phyloP scores from a whole-genome alignment of 2,113 vertebrate genomes.

The Epinephelus lanceolatus region DNA sequence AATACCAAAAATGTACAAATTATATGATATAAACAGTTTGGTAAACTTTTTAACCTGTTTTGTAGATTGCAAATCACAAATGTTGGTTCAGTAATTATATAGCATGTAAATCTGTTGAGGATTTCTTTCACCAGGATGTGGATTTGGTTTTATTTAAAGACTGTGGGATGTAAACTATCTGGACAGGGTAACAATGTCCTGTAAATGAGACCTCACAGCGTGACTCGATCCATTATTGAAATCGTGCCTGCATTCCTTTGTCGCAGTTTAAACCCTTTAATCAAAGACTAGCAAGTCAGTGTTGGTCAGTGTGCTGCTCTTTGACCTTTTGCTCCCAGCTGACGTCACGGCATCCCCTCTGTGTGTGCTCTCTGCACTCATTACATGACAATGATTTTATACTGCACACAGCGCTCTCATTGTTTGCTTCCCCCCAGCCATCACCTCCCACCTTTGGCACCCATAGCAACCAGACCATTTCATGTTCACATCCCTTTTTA shows the following conservation, averaged over 20 bases:
- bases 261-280: conserved; percentile 24
- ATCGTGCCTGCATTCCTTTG: background rate
- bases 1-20: background rate
- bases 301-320: background rate
- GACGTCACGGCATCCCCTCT: background rate
- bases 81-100: background rate
- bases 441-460: conserved; percentile 9
- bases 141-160: background rate
- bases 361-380: background rate
- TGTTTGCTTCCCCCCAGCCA: background rate
- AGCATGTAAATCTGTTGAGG: background rate
- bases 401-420: background rate
- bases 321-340: background rate
- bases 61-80: background rate
- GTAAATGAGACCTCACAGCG: conserved; percentile 13
- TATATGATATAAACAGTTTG: too few species aligned
- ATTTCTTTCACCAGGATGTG: background rate
- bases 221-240: background rate
- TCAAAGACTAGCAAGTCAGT: conserved; percentile 15
- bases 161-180: background rate
- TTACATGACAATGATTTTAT: background rate
- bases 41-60: background rate
- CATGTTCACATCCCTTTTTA: conserved; percentile 3
- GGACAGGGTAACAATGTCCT: background rate
- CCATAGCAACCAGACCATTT: conserved; percentile 9